Evolutionary conservation across 2,888 invertebrate genomes (phyloP).

Genomic region (Pandemis heparana): DNA sequence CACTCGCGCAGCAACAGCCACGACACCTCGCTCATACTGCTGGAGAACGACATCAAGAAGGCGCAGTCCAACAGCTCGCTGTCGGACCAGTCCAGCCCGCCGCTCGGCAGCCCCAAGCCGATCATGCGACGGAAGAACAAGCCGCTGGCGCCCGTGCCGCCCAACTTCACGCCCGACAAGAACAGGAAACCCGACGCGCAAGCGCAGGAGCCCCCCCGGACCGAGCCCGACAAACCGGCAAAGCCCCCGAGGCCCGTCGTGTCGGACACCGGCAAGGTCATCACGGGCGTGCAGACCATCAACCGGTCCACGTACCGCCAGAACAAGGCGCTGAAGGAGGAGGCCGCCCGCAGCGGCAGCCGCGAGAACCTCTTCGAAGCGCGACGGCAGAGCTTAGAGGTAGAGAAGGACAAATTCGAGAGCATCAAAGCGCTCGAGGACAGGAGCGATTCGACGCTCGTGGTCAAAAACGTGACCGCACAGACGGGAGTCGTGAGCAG

Average conservation of each 20-base stretch:
- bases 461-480: conserved; percentile 74
- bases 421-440: conserved; percentile 55
- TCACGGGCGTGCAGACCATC: conserved; percentile 86
- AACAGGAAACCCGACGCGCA: conserved; percentile 66
- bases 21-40: conserved; percentile 83
- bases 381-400: conserved; percentile 84
- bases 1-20: conserved; percentile 87
- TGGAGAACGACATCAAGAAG: conserved; percentile 83
- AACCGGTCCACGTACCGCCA: conserved; percentile 86
- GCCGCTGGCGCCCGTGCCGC: conserved; percentile 89
- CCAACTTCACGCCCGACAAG: conserved; percentile 84
- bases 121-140: conserved; percentile 91
- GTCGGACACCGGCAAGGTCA: conserved; percentile 79
- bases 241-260: conserved; percentile 87
- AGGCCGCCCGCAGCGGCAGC: conserved; percentile 71
- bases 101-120: conserved; percentile 91
- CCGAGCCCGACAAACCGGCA: conserved; percentile 83
- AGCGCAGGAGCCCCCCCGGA: conserved; percentile 58
- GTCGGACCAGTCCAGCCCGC: conserved; percentile 89
- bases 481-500: conserved; percentile 77
- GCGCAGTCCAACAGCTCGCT: conserved; percentile 89
- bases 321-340: conserved; percentile 79
- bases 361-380: conserved; percentile 75
- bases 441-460: conserved; percentile 62
- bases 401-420: conserved; percentile 81